These are phyloP conservation scores for Polypterus bichir DNA, from an alignment of 2,113 vertebrate species.

Conservation along the genomic window DNA sequence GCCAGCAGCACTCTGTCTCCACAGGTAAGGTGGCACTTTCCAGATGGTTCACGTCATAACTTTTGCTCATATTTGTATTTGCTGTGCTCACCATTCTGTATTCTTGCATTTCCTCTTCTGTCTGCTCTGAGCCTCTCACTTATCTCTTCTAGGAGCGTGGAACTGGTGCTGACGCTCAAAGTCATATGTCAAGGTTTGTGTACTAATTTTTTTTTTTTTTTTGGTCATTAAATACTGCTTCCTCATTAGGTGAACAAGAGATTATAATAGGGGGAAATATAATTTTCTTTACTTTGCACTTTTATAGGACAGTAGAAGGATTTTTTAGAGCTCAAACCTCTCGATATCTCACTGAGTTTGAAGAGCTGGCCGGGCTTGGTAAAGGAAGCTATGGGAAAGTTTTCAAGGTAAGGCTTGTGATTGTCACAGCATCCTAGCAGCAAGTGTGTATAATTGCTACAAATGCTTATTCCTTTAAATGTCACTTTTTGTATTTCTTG, in stretches of 20 bases:
- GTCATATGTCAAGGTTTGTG: slow-evolving; percentile 35
- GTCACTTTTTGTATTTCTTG: not conserved
- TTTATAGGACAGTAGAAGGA: slow-evolving; percentile 59
- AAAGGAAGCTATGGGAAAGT: slow-evolving; percentile 90
- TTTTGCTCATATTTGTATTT: not conserved
- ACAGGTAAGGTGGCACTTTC: slow-evolving; percentile 36
- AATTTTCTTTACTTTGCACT: no score
- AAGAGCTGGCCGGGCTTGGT: slow-evolving; percentile 70
- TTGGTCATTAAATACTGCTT: no score
- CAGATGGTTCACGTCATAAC: no score
- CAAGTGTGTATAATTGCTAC: not conserved
- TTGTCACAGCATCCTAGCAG: not conserved
- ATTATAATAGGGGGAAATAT: no score
- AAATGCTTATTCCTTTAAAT: fast-evolving
- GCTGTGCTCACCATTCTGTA: not conserved
- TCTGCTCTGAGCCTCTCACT: no score
- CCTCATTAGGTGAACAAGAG: no score
- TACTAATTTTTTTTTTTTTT: not conserved
- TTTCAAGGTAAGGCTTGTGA: slow-evolving; percentile 61
- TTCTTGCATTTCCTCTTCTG: not conserved
- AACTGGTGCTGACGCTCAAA: slow-evolving; percentile 25
- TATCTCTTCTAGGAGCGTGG: slow-evolving; percentile 30
- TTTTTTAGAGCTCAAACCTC: slow-evolving; percentile 83
- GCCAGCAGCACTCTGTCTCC: slow-evolving; percentile 42
- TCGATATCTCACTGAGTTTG: slow-evolving; percentile 88